Base-by-base conservation (phyloP, 2,113 vertebrate genomes). In the Antennarius striatus region DNA sequence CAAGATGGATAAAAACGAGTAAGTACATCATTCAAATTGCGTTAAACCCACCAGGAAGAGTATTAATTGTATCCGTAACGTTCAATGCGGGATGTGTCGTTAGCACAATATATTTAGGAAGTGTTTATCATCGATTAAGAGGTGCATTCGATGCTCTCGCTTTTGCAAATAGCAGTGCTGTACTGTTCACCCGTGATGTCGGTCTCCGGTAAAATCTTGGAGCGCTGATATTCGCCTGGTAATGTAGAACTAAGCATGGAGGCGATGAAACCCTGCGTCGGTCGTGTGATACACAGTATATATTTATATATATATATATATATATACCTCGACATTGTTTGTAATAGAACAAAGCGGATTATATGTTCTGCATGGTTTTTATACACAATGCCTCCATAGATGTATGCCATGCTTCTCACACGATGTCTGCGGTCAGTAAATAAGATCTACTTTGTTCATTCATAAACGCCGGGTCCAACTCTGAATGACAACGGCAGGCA, bases 1-100 rank as follows among this genome's bases (percentile, higher is more conserved):
- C 91, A 84, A 92, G 86, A 94, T 94, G 93, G 93, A 93, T 87
- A 92, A 92, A 92, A 93, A 91, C 91, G 91, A 94, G 93, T 94
- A 90, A 94, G 93, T 94, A 92, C 40, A 49, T 6, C 4, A 40
- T 63, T 6, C 30, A 30, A 47, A 43, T 11, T 3, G 42, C 45
- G 50, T 13, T 3, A 46, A 36, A 51, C 10, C 4, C 36, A 13
- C 4, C 8, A 4, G 0, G 4, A 1, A 12, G 2, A 12, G 9
- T 12, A n/a, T 42, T 28, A 14, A 47, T 54, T 32, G 14, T n/a
- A 12, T 32, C 3, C 53, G 10, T 17, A 39, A 55, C 61, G 36
- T 75, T 60, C 36, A 17, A 48, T 57, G 16, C 17, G 30, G 17
- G 15, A 40, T 63, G 28, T 64, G 74, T 64, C 61, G 63, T 68